phyloP scores from a whole-genome alignment of 1,140 invertebrate genomes.

The Saccostrea cuccullata region DNA sequence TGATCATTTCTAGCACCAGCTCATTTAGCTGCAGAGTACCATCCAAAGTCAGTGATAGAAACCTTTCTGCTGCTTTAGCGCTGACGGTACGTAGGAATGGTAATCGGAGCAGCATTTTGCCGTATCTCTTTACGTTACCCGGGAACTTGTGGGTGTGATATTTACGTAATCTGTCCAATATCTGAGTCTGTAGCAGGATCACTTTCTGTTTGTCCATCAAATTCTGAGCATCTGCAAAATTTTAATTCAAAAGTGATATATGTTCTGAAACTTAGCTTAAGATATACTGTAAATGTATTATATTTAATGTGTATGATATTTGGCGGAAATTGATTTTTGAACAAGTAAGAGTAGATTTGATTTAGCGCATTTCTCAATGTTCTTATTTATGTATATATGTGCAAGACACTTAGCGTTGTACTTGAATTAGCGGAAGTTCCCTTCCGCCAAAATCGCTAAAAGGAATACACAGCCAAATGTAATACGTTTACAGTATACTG shows the following conservation, averaged over 20 bases:
- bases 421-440: no score
- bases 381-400: no score
- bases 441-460: no score
- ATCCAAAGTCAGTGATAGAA: constrained; percentile 76
- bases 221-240: constrained; percentile 73
- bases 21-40: constrained; percentile 75
- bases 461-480: no score
- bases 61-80: constrained; percentile 77
- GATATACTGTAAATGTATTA: no score
- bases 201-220: constrained; percentile 72
- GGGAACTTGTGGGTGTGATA: constrained; percentile 69
- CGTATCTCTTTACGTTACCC: constrained; percentile 69
- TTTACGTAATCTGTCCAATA: constrained; percentile 74
- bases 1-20: constrained; percentile 77
- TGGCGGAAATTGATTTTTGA: no score
- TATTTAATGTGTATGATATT: no score
- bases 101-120: constrained; percentile 76
- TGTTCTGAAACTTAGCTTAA: no score
- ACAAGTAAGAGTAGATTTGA: no score
- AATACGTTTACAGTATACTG: no score
- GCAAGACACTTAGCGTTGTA: no score
- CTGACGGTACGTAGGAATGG: constrained; percentile 76
- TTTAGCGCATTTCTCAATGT: no score
- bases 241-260: not conserved
- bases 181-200: constrained; percentile 69